Evolutionary conservation across 2,888 invertebrate genomes (phyloP).

Genomic region (Pharmacophagus antenor): DNA sequence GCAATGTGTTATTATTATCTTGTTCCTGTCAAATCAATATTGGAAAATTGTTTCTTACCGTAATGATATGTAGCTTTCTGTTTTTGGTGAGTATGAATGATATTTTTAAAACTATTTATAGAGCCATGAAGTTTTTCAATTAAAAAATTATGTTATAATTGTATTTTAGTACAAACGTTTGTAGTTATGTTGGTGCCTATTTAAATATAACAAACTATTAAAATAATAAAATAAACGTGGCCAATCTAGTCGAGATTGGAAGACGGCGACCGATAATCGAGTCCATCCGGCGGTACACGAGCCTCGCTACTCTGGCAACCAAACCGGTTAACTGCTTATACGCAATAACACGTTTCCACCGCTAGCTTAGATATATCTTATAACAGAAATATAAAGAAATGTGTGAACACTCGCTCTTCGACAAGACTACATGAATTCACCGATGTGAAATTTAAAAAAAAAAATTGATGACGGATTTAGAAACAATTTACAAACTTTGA

Average conservation of each 20-base stretch:
- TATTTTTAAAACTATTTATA: no score
- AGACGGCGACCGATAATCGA: constrained; percentile 54
- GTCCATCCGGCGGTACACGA: constrained; percentile 50
- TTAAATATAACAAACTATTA: constrained; percentile 29
- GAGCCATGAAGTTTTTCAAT: no score
- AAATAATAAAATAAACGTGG: constrained; percentile 39
- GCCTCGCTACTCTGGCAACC: constrained; percentile 38
- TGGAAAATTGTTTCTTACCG: not conserved
- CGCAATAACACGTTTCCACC: constrained; percentile 33
- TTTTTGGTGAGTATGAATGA: no score
- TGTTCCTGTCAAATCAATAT: not conserved
- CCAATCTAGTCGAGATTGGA: constrained; percentile 46
- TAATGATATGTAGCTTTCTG: not conserved
- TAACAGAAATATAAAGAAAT: constrained; percentile 13
- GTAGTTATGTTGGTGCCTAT: not conserved
- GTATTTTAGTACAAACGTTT: not conserved
- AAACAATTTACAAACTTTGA: not conserved
- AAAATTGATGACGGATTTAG: not conserved
- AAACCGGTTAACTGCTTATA: constrained; percentile 44
- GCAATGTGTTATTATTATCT: no score
- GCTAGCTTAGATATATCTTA: constrained; percentile 23
- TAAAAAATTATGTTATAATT: not conserved
- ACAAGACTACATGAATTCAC: not conserved
- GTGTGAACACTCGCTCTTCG: not conserved
- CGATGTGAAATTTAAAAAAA: not conserved